Base-by-base conservation (phyloP, 2,797 vertebrate genomes). In the Jordanella pulchra region DNA sequence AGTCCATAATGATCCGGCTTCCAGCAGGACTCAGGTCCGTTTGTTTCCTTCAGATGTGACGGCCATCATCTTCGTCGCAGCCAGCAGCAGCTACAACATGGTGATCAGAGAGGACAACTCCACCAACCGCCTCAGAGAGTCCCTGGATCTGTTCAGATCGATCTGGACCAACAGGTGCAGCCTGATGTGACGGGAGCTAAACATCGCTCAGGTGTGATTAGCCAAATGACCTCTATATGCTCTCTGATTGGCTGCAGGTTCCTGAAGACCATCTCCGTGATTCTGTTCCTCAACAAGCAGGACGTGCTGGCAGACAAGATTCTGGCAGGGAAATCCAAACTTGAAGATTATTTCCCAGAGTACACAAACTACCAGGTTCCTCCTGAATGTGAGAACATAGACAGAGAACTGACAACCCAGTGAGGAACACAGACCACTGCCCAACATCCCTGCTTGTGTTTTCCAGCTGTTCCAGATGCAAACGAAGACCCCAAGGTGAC, bases 71-170 rank as follows among this genome's bases (percentile, higher is more conserved):
- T 99, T 99, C 0, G 98, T 99, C 50, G 98, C 97, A 0, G 98
- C 98, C 45, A 97, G 97, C 91, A 99, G 98, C 88, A 99, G 98
- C 93, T 99, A 99, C 94, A 99, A 99, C 94, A 99, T 99, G 98
- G 98, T 99, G 83, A 98, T 99, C 94, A 94, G 98, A 84, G 98
- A 99, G 86, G 98, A 99, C 86, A 98, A 98, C 87, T 99, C 97
- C 77, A 99, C 97, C 87, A 99, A 99, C 88, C 93, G 98, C 69
- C 95, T 99, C 70, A 87, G 96, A 77, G 98, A 99, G 79, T 97
- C 97, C n/a, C 94, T 99, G 87, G 97, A 99, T 86, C 96, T 99
- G 75, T 99, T 97, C 75, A 96, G 95, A 90, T 98, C 97, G 86
- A 99, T 99, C 93, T 99, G 97, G 97, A 99, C 98, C 89, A 99